Evolutionary conservation across 1,140 invertebrate genomes (phyloP), one percentile per base, ranked within the genome.

Genomic region (Trichonephila clavipes): DNA sequence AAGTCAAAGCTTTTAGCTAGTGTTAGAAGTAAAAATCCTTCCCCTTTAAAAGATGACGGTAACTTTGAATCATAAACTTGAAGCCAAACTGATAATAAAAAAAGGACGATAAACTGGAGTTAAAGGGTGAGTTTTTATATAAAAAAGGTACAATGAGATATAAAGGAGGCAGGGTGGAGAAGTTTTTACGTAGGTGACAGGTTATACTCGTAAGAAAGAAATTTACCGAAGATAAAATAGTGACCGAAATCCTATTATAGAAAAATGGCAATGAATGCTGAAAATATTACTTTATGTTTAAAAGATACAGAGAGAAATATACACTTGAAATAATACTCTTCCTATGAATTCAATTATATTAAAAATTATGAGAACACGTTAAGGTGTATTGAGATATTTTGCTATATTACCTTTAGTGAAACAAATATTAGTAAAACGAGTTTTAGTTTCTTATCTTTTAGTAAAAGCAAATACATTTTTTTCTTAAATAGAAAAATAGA

Each of bases 71-170:
- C 88, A 89, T 89, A 89, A 89, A 77, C 34, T 89, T 89, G 66
- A 58, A 77, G 88, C 51, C 87, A 34, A 87, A 58, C 44, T 59
- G 44, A 59, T 28, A 28, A 28, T 58, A 59, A 85, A 85, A 85
- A 59, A 91, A 88, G 87, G 94, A 28, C 92, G 94, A 90, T 89
- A 94, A 66, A 87, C 34, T 40, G 61, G 91, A 72, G 85, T 94
- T n/a, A 94, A 94, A 88, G 83, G 21, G 58, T n/a, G 82, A 59
- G 21, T 61, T 85, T 77, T 77, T 34, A 77, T 77, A 77, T 77
- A 40, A 77, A 77, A 77, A 77, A 40, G 72, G 28, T 28, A 34
- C 72, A 40, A 77, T 77, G 34, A 77, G 18, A 34, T 77, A 77
- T 34, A 77, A 77, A 77, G 34, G 28, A 77, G 28, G 34, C 34